Conservation (phyloP, 2,888 invertebrate genomes). For the Cerastis leucographa region DNA sequence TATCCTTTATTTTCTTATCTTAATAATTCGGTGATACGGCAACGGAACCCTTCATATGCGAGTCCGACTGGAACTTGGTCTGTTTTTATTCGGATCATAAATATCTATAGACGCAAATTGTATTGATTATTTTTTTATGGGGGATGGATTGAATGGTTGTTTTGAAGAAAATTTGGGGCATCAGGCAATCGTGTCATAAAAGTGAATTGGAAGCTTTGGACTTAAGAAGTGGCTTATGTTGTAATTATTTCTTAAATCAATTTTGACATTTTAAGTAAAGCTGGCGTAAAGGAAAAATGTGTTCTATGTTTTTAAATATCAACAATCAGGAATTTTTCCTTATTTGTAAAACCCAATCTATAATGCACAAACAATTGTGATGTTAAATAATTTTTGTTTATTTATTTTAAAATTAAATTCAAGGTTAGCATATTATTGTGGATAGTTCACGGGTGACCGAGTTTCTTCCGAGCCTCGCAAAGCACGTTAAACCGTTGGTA, state of each 20-base stretch:
- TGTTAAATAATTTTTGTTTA: background rate
- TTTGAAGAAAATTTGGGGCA: slow-evolving; percentile 20
- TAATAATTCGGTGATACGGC: background rate
- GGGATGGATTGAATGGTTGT: slow-evolving; percentile 3
- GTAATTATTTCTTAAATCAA: slow-evolving; percentile 12
- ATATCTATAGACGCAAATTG: slow-evolving; percentile 40
- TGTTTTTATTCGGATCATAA: slow-evolving; percentile 37
- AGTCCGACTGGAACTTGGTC: background rate
- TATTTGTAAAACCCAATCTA: background rate
- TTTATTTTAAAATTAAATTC: background rate
- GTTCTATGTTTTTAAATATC: background rate
- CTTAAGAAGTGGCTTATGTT: background rate
- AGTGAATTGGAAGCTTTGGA: slow-evolving; percentile 14
- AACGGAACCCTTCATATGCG: background rate
- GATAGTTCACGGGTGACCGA: too few relatives aligned
- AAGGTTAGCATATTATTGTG: background rate
- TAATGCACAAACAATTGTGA: background rate
- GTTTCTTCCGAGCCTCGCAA: too few relatives aligned
- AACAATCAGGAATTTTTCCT: background rate
- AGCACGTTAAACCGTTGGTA: too few relatives aligned
- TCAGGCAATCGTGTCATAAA: slow-evolving; percentile 11
- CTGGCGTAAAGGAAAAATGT: background rate
- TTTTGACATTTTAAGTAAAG: background rate
- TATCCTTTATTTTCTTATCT: too few relatives aligned
- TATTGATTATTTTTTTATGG: slow-evolving; percentile 38